These are phyloP conservation scores for Cygnus atratus DNA, from an alignment of 2,113 vertebrate genomes.

Conservation along the genomic window DNA sequence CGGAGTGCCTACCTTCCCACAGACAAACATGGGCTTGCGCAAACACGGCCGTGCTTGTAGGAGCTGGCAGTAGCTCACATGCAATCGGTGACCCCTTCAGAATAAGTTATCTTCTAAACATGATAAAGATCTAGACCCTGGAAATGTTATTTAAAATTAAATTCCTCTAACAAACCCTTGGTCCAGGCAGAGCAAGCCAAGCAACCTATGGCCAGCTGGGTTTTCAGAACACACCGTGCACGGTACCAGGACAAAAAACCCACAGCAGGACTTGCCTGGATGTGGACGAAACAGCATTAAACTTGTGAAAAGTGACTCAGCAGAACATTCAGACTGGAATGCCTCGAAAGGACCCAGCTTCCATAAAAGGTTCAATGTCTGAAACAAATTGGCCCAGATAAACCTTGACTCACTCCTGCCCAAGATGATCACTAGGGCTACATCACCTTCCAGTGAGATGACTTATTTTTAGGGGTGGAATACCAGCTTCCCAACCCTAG, in stretches of 20 bases:
- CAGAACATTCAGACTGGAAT: neutral
- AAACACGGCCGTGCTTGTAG: neutral
- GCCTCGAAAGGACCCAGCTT: neutral
- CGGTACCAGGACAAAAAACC: accelerated
- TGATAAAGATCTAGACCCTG: neutral
- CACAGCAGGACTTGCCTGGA: accelerated
- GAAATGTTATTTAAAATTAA: neutral
- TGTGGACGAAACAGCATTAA: neutral
- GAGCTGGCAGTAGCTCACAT: neutral
- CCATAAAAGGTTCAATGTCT: neutral
- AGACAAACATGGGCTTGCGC: neutral
- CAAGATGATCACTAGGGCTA: neutral
- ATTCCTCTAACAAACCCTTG: neutral
- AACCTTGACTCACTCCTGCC: neutral
- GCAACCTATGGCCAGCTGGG: neutral
- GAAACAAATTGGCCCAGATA: neutral
- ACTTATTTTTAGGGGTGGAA: neutral
- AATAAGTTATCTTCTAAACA: neutral
- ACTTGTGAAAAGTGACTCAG: neutral
- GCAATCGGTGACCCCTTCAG: neutral
- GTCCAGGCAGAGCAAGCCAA: neutral
- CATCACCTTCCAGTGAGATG: neutral
- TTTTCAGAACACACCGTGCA: neutral
- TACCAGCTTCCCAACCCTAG: neutral
- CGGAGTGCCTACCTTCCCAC: neutral